Evolutionary conservation across 2,797 vertebrate genomes (phyloP).

Genomic region (Poecile montanus): DNA sequence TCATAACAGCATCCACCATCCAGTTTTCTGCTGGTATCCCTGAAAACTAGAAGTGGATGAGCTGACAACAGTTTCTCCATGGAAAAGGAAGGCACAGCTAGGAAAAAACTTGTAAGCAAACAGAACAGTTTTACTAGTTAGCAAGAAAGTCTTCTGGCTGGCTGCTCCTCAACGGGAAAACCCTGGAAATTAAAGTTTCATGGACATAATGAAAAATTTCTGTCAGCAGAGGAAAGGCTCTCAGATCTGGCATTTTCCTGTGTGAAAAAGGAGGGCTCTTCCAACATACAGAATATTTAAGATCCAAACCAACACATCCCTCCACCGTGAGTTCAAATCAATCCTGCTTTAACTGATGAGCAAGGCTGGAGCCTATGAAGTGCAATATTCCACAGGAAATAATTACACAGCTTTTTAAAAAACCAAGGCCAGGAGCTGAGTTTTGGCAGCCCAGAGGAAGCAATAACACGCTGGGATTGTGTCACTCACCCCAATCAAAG

Average conservation of each 20-base stretch:
- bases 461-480: not conserved
- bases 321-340: not conserved
- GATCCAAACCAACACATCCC: not conserved
- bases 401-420: not conserved
- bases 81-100: not conserved
- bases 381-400: constrained; percentile 45
- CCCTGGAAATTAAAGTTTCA: constrained; percentile 2
- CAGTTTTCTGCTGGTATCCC: not conserved
- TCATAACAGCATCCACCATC: fast-evolving
- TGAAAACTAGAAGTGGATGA: not conserved
- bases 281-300: not conserved
- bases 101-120: not conserved
- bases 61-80: not conserved
- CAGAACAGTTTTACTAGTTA: not conserved
- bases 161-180: not conserved
- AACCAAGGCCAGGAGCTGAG: not conserved
- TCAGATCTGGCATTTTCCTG: not conserved
- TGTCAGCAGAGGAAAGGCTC: not conserved
- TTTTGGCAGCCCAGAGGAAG: constrained; percentile 25
- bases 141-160: not conserved
- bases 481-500: not conserved
- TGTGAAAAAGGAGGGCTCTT: not conserved
- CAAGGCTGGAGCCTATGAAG: not conserved
- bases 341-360: not conserved
- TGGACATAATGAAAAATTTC: not conserved